Conservation (phyloP, 1,140 invertebrate genomes). For the Cydia strobilella region DNA sequence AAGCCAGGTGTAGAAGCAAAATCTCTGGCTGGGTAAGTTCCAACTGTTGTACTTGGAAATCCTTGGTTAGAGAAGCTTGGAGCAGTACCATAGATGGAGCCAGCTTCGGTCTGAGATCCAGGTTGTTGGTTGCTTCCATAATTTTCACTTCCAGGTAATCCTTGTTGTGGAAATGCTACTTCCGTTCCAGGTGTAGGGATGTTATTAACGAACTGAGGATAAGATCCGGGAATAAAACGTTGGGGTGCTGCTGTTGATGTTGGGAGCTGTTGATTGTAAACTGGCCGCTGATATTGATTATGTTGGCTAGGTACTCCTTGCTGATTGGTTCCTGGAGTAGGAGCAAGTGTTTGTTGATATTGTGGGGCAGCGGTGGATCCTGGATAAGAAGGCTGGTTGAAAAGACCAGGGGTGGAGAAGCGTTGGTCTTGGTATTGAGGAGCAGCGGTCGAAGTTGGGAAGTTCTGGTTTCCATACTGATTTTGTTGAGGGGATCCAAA, state of each 20-base stretch:
- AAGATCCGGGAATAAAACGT: constrained; percentile 11
- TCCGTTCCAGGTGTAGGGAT: background rate
- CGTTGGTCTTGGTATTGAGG: constrained; percentile 20
- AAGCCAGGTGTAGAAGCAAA: background rate
- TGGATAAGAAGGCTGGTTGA: background rate
- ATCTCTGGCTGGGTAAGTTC: background rate
- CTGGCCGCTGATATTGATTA: background rate
- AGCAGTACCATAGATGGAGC: background rate
- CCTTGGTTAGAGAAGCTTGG: background rate
- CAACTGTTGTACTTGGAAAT: background rate
- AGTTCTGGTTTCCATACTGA: constrained; percentile 7
- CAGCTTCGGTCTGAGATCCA: background rate
- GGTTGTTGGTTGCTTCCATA: background rate
- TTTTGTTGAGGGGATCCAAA: background rate
- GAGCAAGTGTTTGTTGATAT: background rate
- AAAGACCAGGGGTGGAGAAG: background rate
- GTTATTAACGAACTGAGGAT: background rate
- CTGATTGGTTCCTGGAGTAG: background rate
- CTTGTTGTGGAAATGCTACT: constrained; percentile 4
- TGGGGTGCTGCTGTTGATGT: background rate
- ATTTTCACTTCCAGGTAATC: background rate
- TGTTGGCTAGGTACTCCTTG: background rate
- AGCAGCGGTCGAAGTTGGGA: background rate
- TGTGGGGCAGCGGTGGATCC: constrained; percentile 1
- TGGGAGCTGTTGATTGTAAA: background rate